Conservation (phyloP, 2,113 vertebrate genomes). For the Callopanchax toddi region DNA sequence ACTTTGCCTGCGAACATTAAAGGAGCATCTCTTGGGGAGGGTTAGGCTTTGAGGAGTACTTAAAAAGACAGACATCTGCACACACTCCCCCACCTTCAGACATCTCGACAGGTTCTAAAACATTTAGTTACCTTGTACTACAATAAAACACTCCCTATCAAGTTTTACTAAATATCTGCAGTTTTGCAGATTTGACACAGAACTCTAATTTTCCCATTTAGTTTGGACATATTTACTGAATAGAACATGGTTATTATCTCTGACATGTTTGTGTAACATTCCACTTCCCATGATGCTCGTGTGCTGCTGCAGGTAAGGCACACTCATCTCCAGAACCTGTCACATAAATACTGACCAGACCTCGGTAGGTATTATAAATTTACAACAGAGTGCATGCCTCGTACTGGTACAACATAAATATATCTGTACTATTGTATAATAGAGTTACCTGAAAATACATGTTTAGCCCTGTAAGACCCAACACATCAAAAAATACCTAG, state of each 20-base stretch:
- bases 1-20: conserved; percentile 30
- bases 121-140: conserved; percentile 1
- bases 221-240: too few relatives aligned
- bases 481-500: too few relatives aligned
- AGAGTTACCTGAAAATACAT: neutral
- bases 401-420: neutral
- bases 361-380: neutral
- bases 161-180: conserved; percentile 40
- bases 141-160: conserved; percentile 24
- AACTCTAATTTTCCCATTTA: neutral
- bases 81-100: conserved; percentile 24
- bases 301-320: neutral
- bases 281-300: too few relatives aligned
- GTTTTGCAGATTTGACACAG: conserved; percentile 23
- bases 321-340: neutral
- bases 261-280: neutral
- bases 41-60: conserved; percentile 46
- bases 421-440: neutral
- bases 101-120: conserved; percentile 11
- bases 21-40: conserved; percentile 35
- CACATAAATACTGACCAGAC: neutral
- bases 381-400: neutral
- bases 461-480: neutral
- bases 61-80: conserved; percentile 37
- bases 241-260: too few relatives aligned